A percentile compares a stretch with the other conserved stretches of the same genome.
phyloP scores from a whole-genome alignment of 2,797 vertebrate genomes.

The Cirrhinus molitorella region DNA sequence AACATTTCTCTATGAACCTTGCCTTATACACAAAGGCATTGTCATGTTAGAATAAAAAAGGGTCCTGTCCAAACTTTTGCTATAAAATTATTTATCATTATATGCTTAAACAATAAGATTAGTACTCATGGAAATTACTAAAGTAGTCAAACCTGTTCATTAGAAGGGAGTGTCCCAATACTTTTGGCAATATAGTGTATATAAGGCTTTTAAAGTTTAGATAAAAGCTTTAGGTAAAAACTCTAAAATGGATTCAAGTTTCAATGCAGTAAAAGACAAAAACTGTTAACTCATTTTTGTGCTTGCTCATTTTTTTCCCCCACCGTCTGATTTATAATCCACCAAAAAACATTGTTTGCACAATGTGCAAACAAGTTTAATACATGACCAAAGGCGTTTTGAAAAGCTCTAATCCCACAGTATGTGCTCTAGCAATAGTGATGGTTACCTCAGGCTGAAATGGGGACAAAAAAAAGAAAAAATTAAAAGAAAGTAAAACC shows the following conservation, averaged over 20 bases:
- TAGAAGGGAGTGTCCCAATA: no score
- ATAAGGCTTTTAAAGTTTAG: neutral
- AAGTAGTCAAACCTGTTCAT: no score
- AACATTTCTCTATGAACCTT: no score
- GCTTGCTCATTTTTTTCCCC: neutral
- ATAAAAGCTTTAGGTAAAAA: neutral
- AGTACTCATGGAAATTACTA: no score
- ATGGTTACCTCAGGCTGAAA: conserved; percentile 64
- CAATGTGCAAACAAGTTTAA: neutral
- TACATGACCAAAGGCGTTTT: no score
- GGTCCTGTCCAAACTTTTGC: no score
- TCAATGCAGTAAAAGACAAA: neutral
- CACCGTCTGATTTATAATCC: neutral
- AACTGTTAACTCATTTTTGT: neutral
- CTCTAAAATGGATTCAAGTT: neutral
- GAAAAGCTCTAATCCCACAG: neutral
- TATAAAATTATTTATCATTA: no score
- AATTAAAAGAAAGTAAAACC: conserved; percentile 39
- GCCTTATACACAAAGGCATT: no score
- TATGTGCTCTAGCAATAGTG: neutral
- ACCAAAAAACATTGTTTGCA: neutral
- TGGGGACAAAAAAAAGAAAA: conserved; percentile 56
- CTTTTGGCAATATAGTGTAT: no score
- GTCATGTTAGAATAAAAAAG: no score
- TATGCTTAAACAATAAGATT: no score